A percentile compares a stretch with the other conserved stretches of the same genome.
Evolutionary conservation across 2,113 vertebrate genomes (phyloP).

Genomic region (Hypomesus transpacificus): DNA sequence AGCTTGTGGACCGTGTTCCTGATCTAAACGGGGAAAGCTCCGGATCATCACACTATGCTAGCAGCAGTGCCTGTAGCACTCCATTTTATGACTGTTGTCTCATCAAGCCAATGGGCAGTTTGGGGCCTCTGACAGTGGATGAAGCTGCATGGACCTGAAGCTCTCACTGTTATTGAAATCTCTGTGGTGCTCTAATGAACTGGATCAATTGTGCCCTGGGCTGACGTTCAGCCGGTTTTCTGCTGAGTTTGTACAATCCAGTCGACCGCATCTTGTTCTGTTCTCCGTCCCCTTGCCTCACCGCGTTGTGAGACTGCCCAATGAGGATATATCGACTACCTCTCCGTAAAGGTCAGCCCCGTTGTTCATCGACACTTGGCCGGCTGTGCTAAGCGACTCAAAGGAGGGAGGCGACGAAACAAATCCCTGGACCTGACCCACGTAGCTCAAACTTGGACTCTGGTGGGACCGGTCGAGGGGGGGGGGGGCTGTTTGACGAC

Average conservation of each 20-base stretch:
- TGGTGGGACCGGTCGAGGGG: constrained; percentile 13
- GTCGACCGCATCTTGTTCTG: neutral
- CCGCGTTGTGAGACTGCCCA: neutral
- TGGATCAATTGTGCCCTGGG: neutral
- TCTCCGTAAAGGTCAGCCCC: constrained; percentile 8
- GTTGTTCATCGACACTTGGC: neutral
- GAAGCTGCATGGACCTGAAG: neutral
- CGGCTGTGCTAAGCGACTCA: neutral
- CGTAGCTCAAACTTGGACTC: constrained; percentile 12
- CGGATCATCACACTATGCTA: constrained; percentile 40
- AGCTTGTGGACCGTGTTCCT: constrained; percentile 39
- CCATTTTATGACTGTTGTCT: no score
- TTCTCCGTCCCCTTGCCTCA: neutral
- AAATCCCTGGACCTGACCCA: neutral
- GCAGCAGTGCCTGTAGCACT: neutral
- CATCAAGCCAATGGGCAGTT: no score
- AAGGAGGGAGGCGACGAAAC: neutral
- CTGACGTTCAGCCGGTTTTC: constrained; percentile 5
- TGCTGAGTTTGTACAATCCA: neutral
- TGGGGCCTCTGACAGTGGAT: no score
- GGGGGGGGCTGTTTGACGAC: constrained; percentile 36
- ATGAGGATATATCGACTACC: neutral
- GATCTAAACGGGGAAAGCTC: constrained; percentile 34
- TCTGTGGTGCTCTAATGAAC: constrained; percentile 27
- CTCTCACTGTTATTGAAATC: constrained; percentile 28